Evolutionary conservation across 2,113 vertebrate species (phyloP), one percentile per base, ranked within the genome.

Genomic region (Chamaetylas fuelleborni): DNA sequence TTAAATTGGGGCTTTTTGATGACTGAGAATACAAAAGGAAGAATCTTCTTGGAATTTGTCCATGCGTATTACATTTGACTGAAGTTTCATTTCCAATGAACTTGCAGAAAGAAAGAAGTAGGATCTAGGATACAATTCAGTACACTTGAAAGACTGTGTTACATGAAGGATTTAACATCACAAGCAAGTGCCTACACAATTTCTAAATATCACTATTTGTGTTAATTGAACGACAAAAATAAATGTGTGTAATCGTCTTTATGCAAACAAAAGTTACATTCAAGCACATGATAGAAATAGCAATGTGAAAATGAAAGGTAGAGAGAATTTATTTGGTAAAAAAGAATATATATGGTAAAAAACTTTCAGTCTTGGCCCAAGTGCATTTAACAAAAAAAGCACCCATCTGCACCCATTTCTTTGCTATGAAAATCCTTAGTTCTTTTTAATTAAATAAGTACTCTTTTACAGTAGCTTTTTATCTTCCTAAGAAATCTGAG

Each of bases 381-480:
- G 14, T 9, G 5, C 31, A 40, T 76, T 94, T 40, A 94, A 56
- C 34, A 90, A 72, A 92, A 70, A 38, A 79, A 70, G 66, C 62
- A 86, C 11, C 25, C 26, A 85, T 66, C 47, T 10, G 2, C 58
- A 85, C 57, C 57, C 34, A 79, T 80, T 90, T 73, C 50, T 95
- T 79, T 66, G 34, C 66, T 54, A 42, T 73, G 67, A 92, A 95
- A 92, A 88, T 85, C 38, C 29, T 85, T 85, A 82, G 42, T 36
- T 91, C 61, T 88, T 94, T 95, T 87, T 95, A 95, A 96, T 94
- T 97, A 94, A 95, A 91, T 94, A 92, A 90, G 45, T 80, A 47
- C 24, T 95, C 57, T 89, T 45, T 92, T 95, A 95, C 87, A 90
- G 87, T 92, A 90, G 62, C 79, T 95, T 95, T 97, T 95, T 92